A percentile compares a stretch with the other conserved stretches of the same genome.
Conservation (phyloP, 2,797 vertebrate genomes). For the Phoeniculus purpureus region DNA sequence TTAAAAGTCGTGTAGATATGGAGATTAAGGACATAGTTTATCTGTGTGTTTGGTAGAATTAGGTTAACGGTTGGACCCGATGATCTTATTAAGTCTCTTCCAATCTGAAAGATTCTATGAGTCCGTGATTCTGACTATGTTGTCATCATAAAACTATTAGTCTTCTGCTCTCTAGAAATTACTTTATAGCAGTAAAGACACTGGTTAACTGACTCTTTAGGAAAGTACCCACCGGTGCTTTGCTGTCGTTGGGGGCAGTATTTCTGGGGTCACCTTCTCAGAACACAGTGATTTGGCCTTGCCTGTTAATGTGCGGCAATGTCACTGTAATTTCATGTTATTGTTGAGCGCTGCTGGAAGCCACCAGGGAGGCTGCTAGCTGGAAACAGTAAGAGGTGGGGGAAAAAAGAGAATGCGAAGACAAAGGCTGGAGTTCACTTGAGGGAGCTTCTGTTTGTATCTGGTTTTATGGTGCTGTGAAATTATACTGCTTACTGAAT, state of each 20-base stretch:
- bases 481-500: constrained; percentile 15
- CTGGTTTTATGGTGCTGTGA: neutral
- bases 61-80: no score
- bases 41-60: no score
- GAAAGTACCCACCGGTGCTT: constrained; percentile 34
- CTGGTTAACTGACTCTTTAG: neutral
- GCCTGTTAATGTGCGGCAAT: neutral
- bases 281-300: neutral
- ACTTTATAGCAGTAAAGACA: neutral
- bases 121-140: neutral
- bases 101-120: no score
- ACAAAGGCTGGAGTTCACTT: neutral
- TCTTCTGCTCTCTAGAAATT: neutral
- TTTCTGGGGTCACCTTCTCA: constrained; percentile 16
- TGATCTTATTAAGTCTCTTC: no score
- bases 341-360: neutral
- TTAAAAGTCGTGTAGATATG: no score
- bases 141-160: neutral
- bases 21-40: no score
- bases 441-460: neutral
- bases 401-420: neutral
- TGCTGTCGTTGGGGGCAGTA: neutral
- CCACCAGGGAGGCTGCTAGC: neutral
- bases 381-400: neutral
- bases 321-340: neutral